These are phyloP conservation scores for Catharus ustulatus DNA, from an alignment of 2,797 vertebrate species.

Conservation along the genomic window DNA sequence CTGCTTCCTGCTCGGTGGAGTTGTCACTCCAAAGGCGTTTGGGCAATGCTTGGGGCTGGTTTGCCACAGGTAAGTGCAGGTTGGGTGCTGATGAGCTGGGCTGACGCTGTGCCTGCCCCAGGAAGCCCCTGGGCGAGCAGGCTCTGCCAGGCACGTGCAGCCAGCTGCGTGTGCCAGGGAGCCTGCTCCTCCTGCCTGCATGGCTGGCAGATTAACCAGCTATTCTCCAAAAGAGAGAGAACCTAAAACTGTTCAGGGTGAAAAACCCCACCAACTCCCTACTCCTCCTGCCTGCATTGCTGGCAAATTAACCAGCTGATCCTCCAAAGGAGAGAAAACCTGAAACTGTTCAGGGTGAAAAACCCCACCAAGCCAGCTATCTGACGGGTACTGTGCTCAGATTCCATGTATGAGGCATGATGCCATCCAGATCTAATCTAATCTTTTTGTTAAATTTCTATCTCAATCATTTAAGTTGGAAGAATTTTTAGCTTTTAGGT, in stretches of 20 bases:
- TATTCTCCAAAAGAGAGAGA: background rate
- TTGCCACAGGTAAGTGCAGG: conserved; percentile 48
- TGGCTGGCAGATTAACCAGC: background rate
- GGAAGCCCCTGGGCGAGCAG: background rate
- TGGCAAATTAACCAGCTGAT: background rate
- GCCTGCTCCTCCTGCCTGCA: background rate
- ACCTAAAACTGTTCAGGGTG: background rate
- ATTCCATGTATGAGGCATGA: background rate
- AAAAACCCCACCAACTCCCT: background rate
- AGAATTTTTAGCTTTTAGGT: background rate
- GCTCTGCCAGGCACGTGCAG: background rate
- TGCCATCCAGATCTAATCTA: background rate
- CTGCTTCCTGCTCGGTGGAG: conserved; percentile 57
- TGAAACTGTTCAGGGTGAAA: background rate
- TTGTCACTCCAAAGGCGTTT: background rate
- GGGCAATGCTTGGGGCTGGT: conserved; percentile 17
- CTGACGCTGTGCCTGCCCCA: conserved; percentile 24
- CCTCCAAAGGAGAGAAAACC: background rate
- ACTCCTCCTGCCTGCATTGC: background rate
- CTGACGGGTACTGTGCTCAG: background rate
- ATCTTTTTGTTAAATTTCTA: background rate
- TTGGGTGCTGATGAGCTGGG: conserved; percentile 14
- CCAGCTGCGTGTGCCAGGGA: background rate
- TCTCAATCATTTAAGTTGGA: background rate
- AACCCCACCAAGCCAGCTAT: background rate